Conservation (phyloP, 2,113 vertebrate genomes). For the Rousettus leschenaultii region DNA sequence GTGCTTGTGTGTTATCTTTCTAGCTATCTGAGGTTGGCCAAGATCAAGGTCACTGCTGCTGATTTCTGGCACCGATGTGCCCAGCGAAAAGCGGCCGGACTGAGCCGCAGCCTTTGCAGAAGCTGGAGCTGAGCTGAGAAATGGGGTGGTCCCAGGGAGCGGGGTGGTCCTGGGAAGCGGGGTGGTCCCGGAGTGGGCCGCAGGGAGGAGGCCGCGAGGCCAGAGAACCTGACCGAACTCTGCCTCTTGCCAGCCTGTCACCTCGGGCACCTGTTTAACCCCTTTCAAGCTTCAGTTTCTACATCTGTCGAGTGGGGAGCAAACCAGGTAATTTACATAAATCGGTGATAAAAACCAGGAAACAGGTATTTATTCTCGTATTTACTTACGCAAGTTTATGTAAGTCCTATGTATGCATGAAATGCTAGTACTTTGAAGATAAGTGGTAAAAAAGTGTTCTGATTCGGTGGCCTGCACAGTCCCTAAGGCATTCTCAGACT, state of each 20-base stretch:
- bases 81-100: conserved; percentile 6
- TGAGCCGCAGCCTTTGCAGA: neutral
- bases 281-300: neutral
- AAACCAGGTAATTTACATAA: neutral
- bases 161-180: too few species aligned
- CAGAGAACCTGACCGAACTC: neutral
- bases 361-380: neutral
- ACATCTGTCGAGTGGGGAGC: neutral
- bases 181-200: neutral
- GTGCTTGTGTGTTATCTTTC: neutral
- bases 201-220: neutral
- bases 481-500: neutral
- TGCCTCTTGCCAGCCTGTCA: neutral
- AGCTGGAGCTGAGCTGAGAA: neutral
- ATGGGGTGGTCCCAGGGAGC: too few species aligned
- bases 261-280: too few species aligned
- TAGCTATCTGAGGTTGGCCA: neutral
- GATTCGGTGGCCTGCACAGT: neutral
- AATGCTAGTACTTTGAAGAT: neutral
- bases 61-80: neutral
- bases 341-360: neutral
- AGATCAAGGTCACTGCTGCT: neutral
- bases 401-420: neutral
- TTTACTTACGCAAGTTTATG: neutral
- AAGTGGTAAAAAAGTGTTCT: neutral